Conservation (phyloP, 92 coral and sea anemone genomes). For the Porites rus region DNA sequence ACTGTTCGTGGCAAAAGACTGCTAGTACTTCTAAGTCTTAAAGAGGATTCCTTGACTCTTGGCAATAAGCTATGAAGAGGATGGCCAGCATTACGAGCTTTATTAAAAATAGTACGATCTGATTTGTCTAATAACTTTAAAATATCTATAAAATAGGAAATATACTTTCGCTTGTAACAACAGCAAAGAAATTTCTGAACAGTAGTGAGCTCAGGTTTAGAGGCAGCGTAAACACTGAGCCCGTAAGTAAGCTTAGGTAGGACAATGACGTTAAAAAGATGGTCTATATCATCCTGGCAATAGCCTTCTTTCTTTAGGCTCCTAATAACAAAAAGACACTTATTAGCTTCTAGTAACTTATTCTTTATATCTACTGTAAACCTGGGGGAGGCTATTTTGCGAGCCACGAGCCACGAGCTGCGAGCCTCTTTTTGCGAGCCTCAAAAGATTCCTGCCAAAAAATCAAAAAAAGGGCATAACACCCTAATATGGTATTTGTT, state of each 20-base stretch:
- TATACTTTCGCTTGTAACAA: too few species aligned
- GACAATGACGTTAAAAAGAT: slow-evolving; percentile 14
- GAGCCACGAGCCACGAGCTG: neutral
- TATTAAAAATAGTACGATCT: too few species aligned
- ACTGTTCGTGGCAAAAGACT: slow-evolving; percentile 35
- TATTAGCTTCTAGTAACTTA: too few species aligned
- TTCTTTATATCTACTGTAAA: too few species aligned
- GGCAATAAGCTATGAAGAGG: too few species aligned
- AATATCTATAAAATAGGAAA: too few species aligned
- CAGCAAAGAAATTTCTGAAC: too few species aligned
- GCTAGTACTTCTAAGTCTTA: slow-evolving; percentile 28
- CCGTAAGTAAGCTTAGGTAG: slow-evolving; percentile 48
- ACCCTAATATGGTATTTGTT: slow-evolving; percentile 9
- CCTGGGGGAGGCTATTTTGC: neutral
- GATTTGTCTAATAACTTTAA: too few species aligned
- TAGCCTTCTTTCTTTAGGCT: slow-evolving; percentile 11
- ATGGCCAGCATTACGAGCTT: too few species aligned
- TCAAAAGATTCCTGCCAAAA: too few species aligned
- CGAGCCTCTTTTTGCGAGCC: slow-evolving; percentile 4
- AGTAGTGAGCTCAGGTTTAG: too few species aligned
- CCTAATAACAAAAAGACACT: too few species aligned
- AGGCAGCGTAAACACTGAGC: slow-evolving; percentile 25
- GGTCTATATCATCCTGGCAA: slow-evolving; percentile 47
- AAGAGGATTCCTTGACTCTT: slow-evolving; percentile 21
- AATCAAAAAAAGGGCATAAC: neutral